These are phyloP conservation scores for Sparidentex hasta DNA, from an alignment of 2,797 vertebrate genomes.

Conservation along the genomic window DNA sequence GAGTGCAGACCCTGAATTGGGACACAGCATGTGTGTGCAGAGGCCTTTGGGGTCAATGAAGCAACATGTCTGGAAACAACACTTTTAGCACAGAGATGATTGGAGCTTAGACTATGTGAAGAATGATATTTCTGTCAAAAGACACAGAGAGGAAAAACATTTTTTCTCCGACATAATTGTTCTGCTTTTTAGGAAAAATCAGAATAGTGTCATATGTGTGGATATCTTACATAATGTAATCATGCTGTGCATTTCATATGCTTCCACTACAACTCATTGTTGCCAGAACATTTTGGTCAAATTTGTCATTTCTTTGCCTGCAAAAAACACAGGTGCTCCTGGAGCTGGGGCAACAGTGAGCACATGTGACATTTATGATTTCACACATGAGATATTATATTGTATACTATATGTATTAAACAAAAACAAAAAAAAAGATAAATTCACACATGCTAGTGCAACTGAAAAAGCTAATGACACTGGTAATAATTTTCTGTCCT, in stretches of 20 bases:
- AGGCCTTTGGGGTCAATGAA: background rate
- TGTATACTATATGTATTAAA: background rate
- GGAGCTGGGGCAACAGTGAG: background rate
- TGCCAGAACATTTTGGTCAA: background rate
- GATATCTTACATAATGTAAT: background rate
- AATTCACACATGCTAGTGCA: background rate
- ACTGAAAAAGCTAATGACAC: too few relatives aligned
- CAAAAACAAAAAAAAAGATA: too few relatives aligned
- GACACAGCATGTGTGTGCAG: too few relatives aligned
- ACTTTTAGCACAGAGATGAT: background rate
- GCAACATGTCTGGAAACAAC: background rate
- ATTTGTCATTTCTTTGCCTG: background rate
- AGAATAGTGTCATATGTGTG: background rate
- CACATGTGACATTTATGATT: background rate
- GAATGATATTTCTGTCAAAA: background rate
- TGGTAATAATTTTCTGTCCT: background rate
- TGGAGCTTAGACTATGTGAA: background rate
- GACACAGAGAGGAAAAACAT: background rate
- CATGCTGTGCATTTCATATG: background rate
- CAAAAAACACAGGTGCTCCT: background rate
- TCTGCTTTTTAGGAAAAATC: background rate
- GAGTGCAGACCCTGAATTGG: too few relatives aligned
- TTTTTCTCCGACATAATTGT: too few relatives aligned
- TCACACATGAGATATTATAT: background rate
- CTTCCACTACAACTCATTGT: background rate